phyloP scores from a whole-genome alignment of 2,797 vertebrate species.

The Carcharodon carcharias region DNA sequence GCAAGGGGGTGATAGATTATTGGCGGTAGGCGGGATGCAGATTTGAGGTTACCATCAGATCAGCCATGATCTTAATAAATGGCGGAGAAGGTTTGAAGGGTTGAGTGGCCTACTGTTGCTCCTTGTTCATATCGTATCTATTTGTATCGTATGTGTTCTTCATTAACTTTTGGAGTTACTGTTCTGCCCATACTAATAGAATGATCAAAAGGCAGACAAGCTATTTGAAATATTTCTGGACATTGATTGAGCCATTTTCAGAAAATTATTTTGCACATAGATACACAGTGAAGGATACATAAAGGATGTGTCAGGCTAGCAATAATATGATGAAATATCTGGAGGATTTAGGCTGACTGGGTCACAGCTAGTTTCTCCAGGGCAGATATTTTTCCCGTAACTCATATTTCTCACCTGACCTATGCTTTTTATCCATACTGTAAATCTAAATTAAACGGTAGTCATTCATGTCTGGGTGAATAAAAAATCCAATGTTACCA shows the following conservation, averaged over 20 bases:
- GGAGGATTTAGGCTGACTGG: neutral
- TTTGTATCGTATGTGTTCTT: neutral
- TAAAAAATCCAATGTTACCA: neutral
- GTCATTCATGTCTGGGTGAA: neutral
- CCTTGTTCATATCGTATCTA: too few species aligned
- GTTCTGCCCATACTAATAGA: neutral
- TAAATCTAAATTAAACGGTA: conserved; percentile 11
- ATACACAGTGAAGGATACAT: neutral
- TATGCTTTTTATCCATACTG: neutral
- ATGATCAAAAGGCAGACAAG: neutral
- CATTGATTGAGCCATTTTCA: conserved; percentile 19
- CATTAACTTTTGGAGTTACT: conserved; percentile 18
- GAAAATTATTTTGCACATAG: conserved; percentile 1
- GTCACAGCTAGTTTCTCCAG: neutral
- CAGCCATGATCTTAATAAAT: too few species aligned
- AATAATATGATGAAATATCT: conserved; percentile 7
- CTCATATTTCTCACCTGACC: neutral
- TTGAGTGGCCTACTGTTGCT: too few species aligned
- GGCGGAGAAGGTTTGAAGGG: too few species aligned
- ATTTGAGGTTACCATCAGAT: too few species aligned
- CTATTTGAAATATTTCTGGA: neutral
- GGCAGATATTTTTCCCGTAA: neutral
- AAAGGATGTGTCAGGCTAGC: neutral
- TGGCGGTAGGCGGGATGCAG: too few species aligned
- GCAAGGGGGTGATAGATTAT: too few species aligned